Percentiles rank a stretch among this genome's conserved stretches.
Evolutionary conservation across 2,113 vertebrate species (phyloP).

Genomic region (Pitta sordida): DNA sequence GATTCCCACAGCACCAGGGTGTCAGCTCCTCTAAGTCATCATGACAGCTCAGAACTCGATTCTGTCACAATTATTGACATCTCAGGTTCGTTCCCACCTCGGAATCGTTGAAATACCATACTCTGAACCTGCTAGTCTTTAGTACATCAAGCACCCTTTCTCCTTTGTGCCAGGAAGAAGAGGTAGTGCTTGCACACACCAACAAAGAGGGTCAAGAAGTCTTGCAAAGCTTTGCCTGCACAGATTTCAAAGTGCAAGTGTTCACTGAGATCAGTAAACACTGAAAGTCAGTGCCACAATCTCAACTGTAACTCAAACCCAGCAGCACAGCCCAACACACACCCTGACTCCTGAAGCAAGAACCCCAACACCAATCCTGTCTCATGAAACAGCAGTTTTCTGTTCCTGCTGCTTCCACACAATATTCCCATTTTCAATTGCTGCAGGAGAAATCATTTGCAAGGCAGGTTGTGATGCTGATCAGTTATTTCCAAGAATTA

Average conservation of each 20-base stretch:
- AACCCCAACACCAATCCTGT: background rate
- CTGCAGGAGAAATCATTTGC: background rate
- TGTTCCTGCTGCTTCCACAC: background rate
- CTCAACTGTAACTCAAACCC: background rate
- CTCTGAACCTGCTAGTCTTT: rapidly evolving
- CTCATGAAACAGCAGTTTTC: background rate
- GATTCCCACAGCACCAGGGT: rapidly evolving
- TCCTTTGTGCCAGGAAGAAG: background rate
- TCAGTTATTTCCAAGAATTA: background rate
- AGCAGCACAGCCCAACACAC: background rate
- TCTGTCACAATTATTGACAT: background rate
- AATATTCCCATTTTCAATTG: background rate
- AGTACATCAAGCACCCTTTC: background rate
- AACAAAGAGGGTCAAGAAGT: background rate
- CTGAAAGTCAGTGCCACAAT: background rate
- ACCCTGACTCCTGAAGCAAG: rapidly evolving
- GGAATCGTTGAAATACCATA: background rate
- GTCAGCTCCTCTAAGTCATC: background rate
- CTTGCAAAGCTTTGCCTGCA: background rate
- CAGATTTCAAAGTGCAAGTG: background rate
- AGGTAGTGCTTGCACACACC: background rate
- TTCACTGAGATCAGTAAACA: background rate
- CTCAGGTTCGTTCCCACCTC: background rate
- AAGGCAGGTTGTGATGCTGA: background rate
- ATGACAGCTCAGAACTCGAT: background rate